Conservation (phyloP, 2,113 vertebrate genomes). For the Alosa alosa region DNA sequence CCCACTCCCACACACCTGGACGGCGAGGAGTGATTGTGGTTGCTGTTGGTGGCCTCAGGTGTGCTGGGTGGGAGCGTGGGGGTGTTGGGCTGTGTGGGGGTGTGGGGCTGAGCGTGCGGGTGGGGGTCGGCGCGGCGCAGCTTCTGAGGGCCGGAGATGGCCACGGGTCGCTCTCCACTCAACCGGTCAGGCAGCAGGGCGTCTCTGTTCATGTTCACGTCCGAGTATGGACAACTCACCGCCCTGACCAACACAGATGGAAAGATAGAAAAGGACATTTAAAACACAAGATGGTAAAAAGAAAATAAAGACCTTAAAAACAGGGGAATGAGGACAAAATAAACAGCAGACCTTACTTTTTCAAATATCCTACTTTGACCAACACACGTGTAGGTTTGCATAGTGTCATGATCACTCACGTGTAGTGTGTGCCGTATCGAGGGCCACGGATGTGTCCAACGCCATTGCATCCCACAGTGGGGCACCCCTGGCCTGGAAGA, state of each 20-base stretch:
- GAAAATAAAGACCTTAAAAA: neutral
- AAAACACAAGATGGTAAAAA: neutral
- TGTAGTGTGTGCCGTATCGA: constrained; percentile 86
- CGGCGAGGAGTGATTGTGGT: constrained; percentile 62
- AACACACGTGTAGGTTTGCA: neutral
- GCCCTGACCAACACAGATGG: constrained; percentile 49
- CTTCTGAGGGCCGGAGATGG: constrained; percentile 60
- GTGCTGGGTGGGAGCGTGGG: constrained; percentile 40
- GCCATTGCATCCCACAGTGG: constrained; percentile 84
- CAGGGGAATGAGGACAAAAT: no score
- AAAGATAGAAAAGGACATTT: neutral
- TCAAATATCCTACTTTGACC: no score
- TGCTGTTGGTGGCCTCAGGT: constrained; percentile 54
- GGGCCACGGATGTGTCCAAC: constrained; percentile 84
- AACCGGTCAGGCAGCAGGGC: constrained; percentile 80
- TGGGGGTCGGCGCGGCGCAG: constrained; percentile 59
- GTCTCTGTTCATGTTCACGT: constrained; percentile 82
- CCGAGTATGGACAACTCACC: constrained; percentile 86
- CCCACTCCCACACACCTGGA: constrained; percentile 62
- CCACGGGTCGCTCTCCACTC: constrained; percentile 72
- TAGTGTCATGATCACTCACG: constrained; percentile 64
- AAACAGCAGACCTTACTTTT: no score
- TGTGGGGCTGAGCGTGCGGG: constrained; percentile 25
- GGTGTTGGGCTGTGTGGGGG: constrained; percentile 48
- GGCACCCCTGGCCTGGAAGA: constrained; percentile 79